Percentiles rank a stretch among this genome's conserved stretches.
Evolutionary conservation across 2,888 invertebrate species (phyloP).

Genomic region (Drosophila mimica): DNA sequence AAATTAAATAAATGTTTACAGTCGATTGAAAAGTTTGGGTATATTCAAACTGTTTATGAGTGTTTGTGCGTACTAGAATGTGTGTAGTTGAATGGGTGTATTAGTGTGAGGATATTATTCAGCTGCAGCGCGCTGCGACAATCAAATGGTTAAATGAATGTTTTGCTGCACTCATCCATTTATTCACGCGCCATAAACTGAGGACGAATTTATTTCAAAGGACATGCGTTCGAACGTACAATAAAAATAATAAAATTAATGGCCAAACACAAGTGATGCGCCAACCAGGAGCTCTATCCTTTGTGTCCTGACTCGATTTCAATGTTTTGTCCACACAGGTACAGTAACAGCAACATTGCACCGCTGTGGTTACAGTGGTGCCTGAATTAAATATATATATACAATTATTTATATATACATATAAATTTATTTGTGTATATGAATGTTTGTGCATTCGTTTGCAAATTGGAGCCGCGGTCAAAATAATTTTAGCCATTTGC

Average conservation of each 20-base stretch:
- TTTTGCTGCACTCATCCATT: slow-evolving; percentile 79
- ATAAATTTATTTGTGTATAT: background rate
- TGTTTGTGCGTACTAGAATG: background rate
- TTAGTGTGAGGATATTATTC: slow-evolving; percentile 30
- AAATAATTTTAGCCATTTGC: slow-evolving; percentile 74
- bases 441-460: slow-evolving; percentile 50
- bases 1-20: slow-evolving; percentile 46
- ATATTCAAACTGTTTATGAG: slow-evolving; percentile 14
- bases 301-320: slow-evolving; percentile 5
- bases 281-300: slow-evolving; percentile 26
- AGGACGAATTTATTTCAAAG: slow-evolving; percentile 73
- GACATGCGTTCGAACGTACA: slow-evolving; percentile 64
- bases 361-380: slow-evolving; percentile 49
- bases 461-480: slow-evolving; percentile 67
- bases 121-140: slow-evolving; percentile 45
- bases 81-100: background rate
- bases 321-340: slow-evolving; percentile 17
- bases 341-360: slow-evolving; percentile 17
- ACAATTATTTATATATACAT: slow-evolving; percentile 2
- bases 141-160: slow-evolving; percentile 74
- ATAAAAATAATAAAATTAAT: slow-evolving; percentile 77
- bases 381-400: slow-evolving; percentile 68
- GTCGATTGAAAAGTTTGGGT: slow-evolving; percentile 7
- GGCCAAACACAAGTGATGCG: slow-evolving; percentile 59
- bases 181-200: slow-evolving; percentile 80